Evolutionary conservation across 2,888 invertebrate genomes (phyloP).

Genomic region (Parnassius mnemosyne): DNA sequence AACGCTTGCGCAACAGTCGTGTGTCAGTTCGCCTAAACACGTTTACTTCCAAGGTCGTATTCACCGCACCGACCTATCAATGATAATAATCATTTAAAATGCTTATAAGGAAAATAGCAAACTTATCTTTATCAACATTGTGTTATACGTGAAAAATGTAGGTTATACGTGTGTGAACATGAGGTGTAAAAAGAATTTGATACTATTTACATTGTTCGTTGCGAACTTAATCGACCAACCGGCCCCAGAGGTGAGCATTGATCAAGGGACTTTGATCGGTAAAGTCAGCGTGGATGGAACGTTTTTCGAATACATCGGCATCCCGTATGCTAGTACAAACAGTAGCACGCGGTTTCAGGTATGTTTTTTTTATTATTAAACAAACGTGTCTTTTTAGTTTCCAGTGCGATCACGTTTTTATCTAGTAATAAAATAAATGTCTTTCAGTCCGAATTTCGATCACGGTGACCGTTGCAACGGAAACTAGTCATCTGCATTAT

Average conservation of each 20-base stretch:
- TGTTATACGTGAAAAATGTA: background rate
- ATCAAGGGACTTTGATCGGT: slow-evolving; percentile 65
- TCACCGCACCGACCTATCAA: too few species aligned
- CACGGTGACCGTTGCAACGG: too few species aligned
- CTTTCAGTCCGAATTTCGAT: too few species aligned
- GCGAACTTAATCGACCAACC: slow-evolving; percentile 68
- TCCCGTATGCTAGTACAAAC: slow-evolving; percentile 64
- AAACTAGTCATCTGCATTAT: too few species aligned
- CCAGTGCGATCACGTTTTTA: too few species aligned
- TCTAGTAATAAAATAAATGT: too few species aligned
- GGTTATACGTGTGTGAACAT: slow-evolving; percentile 37
- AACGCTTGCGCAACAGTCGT: slow-evolving; percentile 38
- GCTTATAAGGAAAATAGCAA: too few species aligned
- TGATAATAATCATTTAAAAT: too few species aligned
- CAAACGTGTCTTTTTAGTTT: too few species aligned
- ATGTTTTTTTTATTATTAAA: slow-evolving; percentile 26
- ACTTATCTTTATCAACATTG: background rate
- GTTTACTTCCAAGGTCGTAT: slow-evolving; percentile 3
- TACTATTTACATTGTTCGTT: slow-evolving; percentile 60
- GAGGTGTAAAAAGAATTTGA: slow-evolving; percentile 51
- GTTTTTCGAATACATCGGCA: slow-evolving; percentile 65
- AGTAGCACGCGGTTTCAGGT: slow-evolving; percentile 64
- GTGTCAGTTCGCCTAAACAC: slow-evolving; percentile 4
- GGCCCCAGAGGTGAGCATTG: slow-evolving; percentile 61
- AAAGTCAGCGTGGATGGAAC: slow-evolving; percentile 62